Base-by-base conservation (phyloP, 2,797 vertebrate genomes). In the Atherinosoma microstoma region DNA sequence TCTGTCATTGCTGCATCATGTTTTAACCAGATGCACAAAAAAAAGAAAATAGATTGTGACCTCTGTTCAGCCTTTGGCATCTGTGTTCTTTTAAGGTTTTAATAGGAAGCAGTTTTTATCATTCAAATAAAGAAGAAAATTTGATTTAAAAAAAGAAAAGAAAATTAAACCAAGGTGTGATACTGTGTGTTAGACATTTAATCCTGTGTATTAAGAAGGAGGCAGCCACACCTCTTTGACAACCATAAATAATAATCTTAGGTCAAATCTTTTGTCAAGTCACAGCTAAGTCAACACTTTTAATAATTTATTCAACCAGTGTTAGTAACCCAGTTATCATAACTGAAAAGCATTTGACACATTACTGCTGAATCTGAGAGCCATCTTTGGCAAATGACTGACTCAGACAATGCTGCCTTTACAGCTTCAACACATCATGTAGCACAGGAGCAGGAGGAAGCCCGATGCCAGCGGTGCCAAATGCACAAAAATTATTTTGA, bases 211-310 rank as follows among this genome's bases (percentile, higher is more conserved):
- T 61, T 53, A 38, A 24, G 35, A 45, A 15, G 57, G 30, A 2
- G 64, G 56, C 12, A 51, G 56, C 12, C 45, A 20, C 20, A 2
- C 36, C 64, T 56, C n/a, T 57, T 71, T 40, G 11, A 45, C 45
- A 51, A 63, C 74, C 84, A 40, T 40, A 40, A 36, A 40, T 15
- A 40, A 16, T 40, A 5, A 42, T 42, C 16, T 42, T 42, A 18
- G 16, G 10, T 10, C 40, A 42, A 42, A 42, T 42, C 4, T 5
- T 42, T 42, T 42, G 16, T 18, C 16, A 18, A 42, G 49, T 66
- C 73, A 79, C 79, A 85, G 64, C n/a, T 70, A 79, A 75, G 83
- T 86, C 70, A 84, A 63, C 70, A 76, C 70, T 58, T 47, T 75
- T 30, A 71, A 65, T 53, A 69, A 79, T 71, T 35, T 70, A 73